phyloP scores from a whole-genome alignment of 1,140 invertebrate species.

The Lepidostoma basale region DNA sequence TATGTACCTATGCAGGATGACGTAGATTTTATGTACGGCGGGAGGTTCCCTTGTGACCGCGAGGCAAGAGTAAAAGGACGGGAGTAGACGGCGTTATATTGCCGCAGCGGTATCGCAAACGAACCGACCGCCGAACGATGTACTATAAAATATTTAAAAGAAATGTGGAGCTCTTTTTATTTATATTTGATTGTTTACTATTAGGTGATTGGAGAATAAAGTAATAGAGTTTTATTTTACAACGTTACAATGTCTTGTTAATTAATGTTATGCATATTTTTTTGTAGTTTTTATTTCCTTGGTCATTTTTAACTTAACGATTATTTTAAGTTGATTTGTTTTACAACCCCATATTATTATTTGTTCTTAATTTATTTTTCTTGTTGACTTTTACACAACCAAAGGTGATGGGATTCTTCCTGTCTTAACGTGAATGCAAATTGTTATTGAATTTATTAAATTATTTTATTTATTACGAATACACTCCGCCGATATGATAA shows the following conservation, averaged over 20 bases:
- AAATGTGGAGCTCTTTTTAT: slow-evolving; percentile 35
- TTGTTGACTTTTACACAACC: slow-evolving; percentile 43
- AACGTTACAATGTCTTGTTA: slow-evolving; percentile 46
- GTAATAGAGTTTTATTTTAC: slow-evolving; percentile 47
- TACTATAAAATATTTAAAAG: slow-evolving; percentile 35
- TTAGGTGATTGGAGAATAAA: slow-evolving; percentile 46
- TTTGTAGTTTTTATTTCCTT: slow-evolving; percentile 42
- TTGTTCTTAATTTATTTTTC: slow-evolving; percentile 29
- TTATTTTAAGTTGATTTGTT: slow-evolving; percentile 39
- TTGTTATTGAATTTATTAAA: slow-evolving; percentile 30
- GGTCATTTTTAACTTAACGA: slow-evolving; percentile 27
- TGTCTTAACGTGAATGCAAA: slow-evolving; percentile 17
- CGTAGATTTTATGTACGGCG: neutral
- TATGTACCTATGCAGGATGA: slow-evolving; percentile 45
- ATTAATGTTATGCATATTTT: slow-evolving; percentile 40
- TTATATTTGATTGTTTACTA: slow-evolving; percentile 44
- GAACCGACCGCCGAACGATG: slow-evolving; percentile 29
- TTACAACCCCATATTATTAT: slow-evolving; percentile 14
- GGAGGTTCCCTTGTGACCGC: slow-evolving; percentile 1
- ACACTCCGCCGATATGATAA: neutral
- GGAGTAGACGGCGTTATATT: neutral
- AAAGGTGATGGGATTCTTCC: slow-evolving; percentile 37
- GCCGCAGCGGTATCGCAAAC: neutral
- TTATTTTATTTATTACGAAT: slow-evolving; percentile 26
- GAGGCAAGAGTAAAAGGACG: no score